Evolutionary conservation across 1,140 invertebrate species (phyloP), one percentile per base, ranked within the genome.

Genomic region (Zaprionus nigranus): DNA sequence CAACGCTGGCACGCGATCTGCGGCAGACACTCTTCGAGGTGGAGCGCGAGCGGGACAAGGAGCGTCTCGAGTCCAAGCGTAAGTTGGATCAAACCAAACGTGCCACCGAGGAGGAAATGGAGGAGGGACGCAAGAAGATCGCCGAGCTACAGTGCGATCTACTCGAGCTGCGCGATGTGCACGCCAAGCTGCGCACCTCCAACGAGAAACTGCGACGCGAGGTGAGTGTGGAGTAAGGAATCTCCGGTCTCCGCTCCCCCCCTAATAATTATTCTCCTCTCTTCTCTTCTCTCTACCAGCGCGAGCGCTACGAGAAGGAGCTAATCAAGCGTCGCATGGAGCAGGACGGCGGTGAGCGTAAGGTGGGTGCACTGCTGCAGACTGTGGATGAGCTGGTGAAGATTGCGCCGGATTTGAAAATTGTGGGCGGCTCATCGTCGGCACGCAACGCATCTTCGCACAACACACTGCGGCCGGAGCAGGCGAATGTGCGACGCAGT

Each of bases 121-220:
- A 97, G 57, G 97, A 98, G 91, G 97, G 96, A 57, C 97, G 96
- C 85, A 96, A 96, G 83, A 98, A 98, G 94, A 94, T 95, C 49
- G 93, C 94, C 46, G 94, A 98, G 94, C 92, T 98, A 17, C 97
- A 98, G 93, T 97, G 96, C 83, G 97, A 98, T 93, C 92, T 98
- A 34, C 92, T 98, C 26, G 98, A 98, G 92, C 93, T 98, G 28
- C 94, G 97, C 17, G 97, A 98, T 92, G 97, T 97, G 22, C 97
- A 98, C 92, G 97, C 97, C 6, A 98, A 98, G 92, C 93, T 98
- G 56, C 94, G 97, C 46, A 98, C 97, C n/a, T 97, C 97, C 46
- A 98, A 98, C 91, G 97, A 98, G 78, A 98, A 98, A 88, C 94
- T 98, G 69, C 94, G 97, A 53, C 94, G 97, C 43, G 97, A 99